Base-by-base conservation (phyloP, 1,140 invertebrate species). In the Colletes gigas region DNA sequence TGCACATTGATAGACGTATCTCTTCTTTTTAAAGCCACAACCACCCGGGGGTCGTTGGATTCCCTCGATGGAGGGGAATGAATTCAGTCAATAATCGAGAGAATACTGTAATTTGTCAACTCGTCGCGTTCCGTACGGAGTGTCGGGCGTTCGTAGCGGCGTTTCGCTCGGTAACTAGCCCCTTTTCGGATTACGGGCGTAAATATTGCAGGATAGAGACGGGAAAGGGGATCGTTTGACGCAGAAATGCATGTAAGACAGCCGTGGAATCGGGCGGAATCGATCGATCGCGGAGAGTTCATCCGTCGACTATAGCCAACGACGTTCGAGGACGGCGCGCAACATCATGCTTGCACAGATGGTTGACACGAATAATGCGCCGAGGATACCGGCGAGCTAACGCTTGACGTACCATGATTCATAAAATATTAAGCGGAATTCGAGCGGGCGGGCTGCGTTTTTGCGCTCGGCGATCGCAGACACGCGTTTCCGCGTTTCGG, bases 341-440 rank as follows among this genome's bases (percentile, higher is more conserved):
- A 15, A 30, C 50, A 65, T 41, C 59, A 47, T 73, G 57, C 78
- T 62, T 39, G 50, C 55, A 75, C 66, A 72, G 83, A 83, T 72
- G 75, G 83, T 79, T 85, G 80, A 85, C 84, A 86, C 83, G 83
- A 83, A 85, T 85, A 85, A 86, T 69, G 60, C 57, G 54, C n/a
- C 41, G 21, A 57, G 39, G 59, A 71, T 70, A 62, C 30, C 44
- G 30, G 57, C 62, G 79, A 52, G 69, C 50, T 30, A 44, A 75
- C 71, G 66, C 39, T 69, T 65, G 30, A n/a, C 76, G 60, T 50
- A 80, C 81, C 84, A 47, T 59, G 71, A 71, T 83, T 73, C 83
- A 76, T 83, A 65, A 80, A 86, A 86, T 86, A 83, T 87, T 69
- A 71, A 86, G 44, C 60, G 74, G 67, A 77, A 83, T 83, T 55